Conservation (phyloP, 1,140 invertebrate species). For the Trachymyrmex cornetzi region DNA sequence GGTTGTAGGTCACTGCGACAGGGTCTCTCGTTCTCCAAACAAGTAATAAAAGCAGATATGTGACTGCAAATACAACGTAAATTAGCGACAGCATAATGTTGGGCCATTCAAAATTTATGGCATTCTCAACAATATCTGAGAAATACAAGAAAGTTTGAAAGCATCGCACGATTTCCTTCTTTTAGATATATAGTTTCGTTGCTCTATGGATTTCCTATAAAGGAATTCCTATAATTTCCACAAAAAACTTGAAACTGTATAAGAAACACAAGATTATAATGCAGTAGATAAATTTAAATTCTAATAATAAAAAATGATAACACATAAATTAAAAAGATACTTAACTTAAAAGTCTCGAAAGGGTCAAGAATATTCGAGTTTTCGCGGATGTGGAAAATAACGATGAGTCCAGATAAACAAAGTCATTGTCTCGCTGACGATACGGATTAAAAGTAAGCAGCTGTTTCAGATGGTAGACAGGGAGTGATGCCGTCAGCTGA, state of each 20-base stretch:
- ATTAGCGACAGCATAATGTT: constrained; percentile 17
- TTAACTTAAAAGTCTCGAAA: not conserved
- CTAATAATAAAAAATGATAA: not conserved
- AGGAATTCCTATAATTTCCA: too few species aligned
- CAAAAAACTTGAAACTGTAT: not conserved
- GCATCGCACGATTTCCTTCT: not conserved
- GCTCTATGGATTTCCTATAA: too few species aligned
- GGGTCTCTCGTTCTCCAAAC: constrained; percentile 77
- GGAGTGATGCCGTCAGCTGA: constrained; percentile 61
- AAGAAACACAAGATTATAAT: not conserved
- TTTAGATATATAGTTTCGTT: not conserved
- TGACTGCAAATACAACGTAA: constrained; percentile 75
- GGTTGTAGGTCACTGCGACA: constrained; percentile 67
- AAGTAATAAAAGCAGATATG: constrained; percentile 82
- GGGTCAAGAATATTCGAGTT: not conserved
- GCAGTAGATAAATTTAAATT: not conserved
- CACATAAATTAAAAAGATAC: not conserved
- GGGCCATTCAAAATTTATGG: constrained; percentile 16
- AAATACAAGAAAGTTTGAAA: not conserved
- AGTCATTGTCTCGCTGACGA: constrained; percentile 11
- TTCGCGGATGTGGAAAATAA: not conserved
- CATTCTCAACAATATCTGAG: not conserved
- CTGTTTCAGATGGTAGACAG: constrained; percentile 58
- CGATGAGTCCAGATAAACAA: constrained; percentile 17
- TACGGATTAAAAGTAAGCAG: constrained; percentile 70